Percentiles rank a stretch among this genome's conserved stretches.
Conservation (phyloP, 2,888 invertebrate species). For the Drosophila pseudotakahashii region DNA sequence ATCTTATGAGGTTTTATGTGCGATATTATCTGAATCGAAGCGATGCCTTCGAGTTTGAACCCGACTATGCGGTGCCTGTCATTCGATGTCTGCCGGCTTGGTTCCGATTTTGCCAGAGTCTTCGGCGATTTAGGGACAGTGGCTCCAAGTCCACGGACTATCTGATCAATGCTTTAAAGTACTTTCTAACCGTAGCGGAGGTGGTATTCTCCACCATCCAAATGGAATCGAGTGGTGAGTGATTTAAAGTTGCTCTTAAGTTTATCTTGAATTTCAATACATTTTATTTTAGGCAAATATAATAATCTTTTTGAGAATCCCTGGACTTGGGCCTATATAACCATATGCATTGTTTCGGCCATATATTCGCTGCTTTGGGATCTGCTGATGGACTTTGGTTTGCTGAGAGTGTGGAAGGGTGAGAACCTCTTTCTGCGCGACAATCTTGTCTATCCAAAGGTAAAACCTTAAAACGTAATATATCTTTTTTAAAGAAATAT, state of each 20-base stretch:
- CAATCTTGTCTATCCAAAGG: constrained; percentile 96
- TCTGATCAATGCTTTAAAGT: constrained; percentile 97
- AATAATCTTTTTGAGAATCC: constrained; percentile 88
- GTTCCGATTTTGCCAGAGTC: constrained; percentile 97
- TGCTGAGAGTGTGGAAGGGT: constrained; percentile 93
- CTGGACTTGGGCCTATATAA: constrained; percentile 90
- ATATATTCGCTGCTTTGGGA: constrained; percentile 98
- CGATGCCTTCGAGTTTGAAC: constrained; percentile 84
- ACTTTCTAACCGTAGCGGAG: constrained; percentile 96
- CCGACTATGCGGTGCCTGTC: constrained; percentile 89
- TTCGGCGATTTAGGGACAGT: constrained; percentile 96
- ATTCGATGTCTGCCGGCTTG: constrained; percentile 97
- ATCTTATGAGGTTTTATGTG: constrained; percentile 94
- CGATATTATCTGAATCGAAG: constrained; percentile 26
- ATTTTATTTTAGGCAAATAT: constrained; percentile 84
- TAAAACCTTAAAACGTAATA: constrained; percentile 83
- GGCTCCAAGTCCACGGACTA: constrained; percentile 93
- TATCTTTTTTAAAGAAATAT: too few relatives aligned
- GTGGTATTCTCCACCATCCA: constrained; percentile 90
- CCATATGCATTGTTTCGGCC: constrained; percentile 91
- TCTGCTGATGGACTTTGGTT: constrained; percentile 98
- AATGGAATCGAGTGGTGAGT: constrained; percentile 81
- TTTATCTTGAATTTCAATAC: too few relatives aligned
- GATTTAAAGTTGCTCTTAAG: background rate
- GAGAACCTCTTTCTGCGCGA: constrained; percentile 95